Percentiles rank a stretch among this genome's conserved stretches.
Evolutionary conservation across 2,113 vertebrate species (phyloP).

Genomic region (Limnothrissa miodon): DNA sequence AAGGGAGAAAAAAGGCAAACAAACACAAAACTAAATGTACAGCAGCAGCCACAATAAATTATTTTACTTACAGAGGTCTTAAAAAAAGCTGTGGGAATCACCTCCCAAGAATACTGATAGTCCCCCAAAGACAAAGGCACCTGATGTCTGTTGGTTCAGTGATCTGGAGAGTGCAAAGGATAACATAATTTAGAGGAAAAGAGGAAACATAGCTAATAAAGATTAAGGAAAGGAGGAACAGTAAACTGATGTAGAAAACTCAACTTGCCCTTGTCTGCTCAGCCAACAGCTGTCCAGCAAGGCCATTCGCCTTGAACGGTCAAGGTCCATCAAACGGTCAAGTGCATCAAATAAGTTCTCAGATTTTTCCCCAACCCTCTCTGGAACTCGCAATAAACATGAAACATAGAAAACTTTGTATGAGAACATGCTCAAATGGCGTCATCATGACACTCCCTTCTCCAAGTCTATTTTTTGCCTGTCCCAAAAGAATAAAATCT

Average conservation of each 20-base stretch:
- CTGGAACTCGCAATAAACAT: constrained; percentile 9
- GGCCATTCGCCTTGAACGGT: constrained; percentile 38
- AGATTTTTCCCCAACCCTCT: constrained; percentile 33
- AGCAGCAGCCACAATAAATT: not conserved
- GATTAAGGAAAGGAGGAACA: not conserved
- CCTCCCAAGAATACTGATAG: constrained; percentile 37
- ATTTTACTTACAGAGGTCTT: constrained; percentile 27
- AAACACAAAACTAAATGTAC: not conserved
- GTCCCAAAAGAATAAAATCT: too few relatives aligned
- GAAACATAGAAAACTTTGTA: not conserved
- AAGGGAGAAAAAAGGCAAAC: not conserved
- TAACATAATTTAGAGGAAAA: constrained; percentile 7
- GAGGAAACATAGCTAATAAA: not conserved
- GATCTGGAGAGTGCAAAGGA: constrained; percentile 20
- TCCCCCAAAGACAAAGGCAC: constrained; percentile 39
- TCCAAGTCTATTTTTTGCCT: too few relatives aligned
- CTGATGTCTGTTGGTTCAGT: constrained; percentile 37
- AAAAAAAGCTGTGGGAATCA: constrained; percentile 39
- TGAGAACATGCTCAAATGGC: not conserved
- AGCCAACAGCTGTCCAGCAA: constrained; percentile 29
- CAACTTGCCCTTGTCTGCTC: constrained; percentile 34
- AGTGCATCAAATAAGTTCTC: constrained; percentile 35
- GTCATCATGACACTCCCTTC: too few relatives aligned
- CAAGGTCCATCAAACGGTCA: constrained; percentile 27
- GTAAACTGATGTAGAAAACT: not conserved